phyloP scores from a whole-genome alignment of 1,140 invertebrate species.

The Periplaneta americana region DNA sequence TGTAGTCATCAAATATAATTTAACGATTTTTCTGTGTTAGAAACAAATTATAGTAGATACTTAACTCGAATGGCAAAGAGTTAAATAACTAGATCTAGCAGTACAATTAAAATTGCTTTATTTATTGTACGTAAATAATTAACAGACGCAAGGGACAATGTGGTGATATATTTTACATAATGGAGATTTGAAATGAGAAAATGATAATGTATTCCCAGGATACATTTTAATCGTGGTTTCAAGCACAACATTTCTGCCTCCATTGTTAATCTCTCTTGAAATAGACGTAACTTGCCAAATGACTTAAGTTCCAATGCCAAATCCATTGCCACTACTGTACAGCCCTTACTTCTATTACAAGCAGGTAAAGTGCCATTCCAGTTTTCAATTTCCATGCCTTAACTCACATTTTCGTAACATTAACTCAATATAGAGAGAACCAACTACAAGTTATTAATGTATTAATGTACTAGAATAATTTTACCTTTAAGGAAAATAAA shows the following conservation, averaged over 20 bases:
- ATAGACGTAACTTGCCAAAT: background rate
- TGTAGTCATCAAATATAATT: no score
- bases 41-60: no score
- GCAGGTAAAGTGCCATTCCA: background rate
- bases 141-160: background rate
- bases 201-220: no score
- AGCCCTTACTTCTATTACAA: background rate
- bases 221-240: background rate
- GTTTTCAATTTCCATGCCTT: background rate
- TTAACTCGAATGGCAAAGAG: no score
- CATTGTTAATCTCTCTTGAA: background rate
- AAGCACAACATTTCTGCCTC: background rate
- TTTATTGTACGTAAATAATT: background rate
- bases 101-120: background rate
- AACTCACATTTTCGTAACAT: background rate
- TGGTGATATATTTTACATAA: no score
- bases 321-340: background rate
- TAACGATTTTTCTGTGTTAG: no score
- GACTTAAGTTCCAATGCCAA: background rate
- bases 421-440: background rate
- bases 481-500: no score
- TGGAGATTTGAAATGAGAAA: background rate
- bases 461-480: no score
- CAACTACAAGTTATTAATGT: background rate
- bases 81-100: background rate